Conservation (phyloP, 1,140 invertebrate genomes). For the Aporrectodea caliginosa region DNA sequence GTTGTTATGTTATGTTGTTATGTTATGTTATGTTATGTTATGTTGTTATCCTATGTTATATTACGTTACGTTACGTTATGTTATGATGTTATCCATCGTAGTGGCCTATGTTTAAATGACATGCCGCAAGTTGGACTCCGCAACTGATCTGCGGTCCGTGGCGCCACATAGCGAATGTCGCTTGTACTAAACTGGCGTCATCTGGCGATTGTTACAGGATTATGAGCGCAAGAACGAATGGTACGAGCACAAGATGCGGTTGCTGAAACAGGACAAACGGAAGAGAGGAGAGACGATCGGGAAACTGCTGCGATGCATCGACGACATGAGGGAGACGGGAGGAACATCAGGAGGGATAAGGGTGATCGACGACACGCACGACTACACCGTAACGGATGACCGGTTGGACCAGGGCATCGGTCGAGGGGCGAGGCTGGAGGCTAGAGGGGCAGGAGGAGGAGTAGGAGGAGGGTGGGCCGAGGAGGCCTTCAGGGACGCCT, state of each 20-base stretch:
- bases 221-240: conserved; percentile 3
- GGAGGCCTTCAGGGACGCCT: no score
- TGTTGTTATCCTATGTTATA: no score
- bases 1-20: no score
- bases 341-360: neutral
- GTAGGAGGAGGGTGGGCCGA: neutral
- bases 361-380: no score
- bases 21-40: no score
- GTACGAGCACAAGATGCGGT: conserved; percentile 24
- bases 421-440: no score
- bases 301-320: conserved; percentile 18
- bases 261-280: conserved; percentile 27
- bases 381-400: no score
- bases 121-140: neutral
- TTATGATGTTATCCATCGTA: neutral
- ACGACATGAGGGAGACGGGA: neutral
- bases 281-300: conserved; percentile 23
- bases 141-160: neutral
- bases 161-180: neutral
- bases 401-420: no score
- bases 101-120: neutral
- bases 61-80: no score
- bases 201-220: neutral
- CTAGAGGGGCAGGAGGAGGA: neutral
- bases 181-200: neutral